Base-by-base conservation (phyloP, 1,140 invertebrate genomes). In the Arion vulgaris region DNA sequence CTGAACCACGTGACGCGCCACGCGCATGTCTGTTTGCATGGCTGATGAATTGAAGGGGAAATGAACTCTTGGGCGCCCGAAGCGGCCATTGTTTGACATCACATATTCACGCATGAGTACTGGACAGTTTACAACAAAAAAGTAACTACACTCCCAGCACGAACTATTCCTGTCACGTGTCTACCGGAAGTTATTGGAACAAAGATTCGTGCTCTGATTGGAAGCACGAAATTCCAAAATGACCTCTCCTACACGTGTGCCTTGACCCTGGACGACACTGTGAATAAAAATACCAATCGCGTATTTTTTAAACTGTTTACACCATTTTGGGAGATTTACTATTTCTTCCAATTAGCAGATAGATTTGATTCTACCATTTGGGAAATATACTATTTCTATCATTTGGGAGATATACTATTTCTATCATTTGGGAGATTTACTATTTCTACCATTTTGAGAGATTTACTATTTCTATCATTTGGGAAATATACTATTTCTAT, bases 21-120 rank as follows among this genome's bases (percentile, higher is more conserved):
- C 28, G 74, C 41, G 74, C 49, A 49, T 51, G 41, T 76, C 74
- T 76, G 74, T 76, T 76, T 76, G 49, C 45, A 28, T 41, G 74
- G 28, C 49, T 28, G 41, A 53, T 76, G 74, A 76, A 34, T 32
- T 17, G 51, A 51, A 53, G 74, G 26, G 74, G 74, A 76, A 51
- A 49, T 76, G 49, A 76, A 32, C 49, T 76, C 49, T 76, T 17
- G 26, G 32, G 45, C 23, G 32, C 26, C 0, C 9, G 45, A 36
- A 15, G 45, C 9, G 2, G 74, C 41, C 28, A 76, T 76, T 76
- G 74, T 76, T 76, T 51, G 74, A 53, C 74, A 26, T 51, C 41
- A 32, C 49, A 45, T 34, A 17, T 34, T 53, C 32, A 36, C 49
- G 41, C 49, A 51, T 76, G 74, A 19, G 49, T 26, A 36, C 32